Evolutionary conservation across 2,797 vertebrate genomes (phyloP).

Genomic region (Lacerta bilineata): DNA sequence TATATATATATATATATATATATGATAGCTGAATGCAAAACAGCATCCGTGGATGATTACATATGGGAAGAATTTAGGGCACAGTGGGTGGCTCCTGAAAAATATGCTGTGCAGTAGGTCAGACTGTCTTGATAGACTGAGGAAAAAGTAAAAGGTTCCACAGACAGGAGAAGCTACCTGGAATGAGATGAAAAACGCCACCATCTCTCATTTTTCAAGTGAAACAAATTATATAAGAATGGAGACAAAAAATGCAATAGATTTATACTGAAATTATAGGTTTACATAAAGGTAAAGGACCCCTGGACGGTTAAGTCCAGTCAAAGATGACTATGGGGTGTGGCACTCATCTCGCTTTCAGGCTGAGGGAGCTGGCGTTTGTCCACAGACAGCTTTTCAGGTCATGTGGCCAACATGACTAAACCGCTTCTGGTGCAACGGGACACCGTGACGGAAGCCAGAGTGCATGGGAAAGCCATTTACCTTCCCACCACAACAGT

Average conservation of each 20-base stretch:
- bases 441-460: too few species aligned
- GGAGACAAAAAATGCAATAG: background rate
- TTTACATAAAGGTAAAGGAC: too few species aligned
- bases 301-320: too few species aligned
- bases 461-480: too few species aligned
- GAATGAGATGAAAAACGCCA: background rate
- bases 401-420: too few species aligned
- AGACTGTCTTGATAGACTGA: background rate
- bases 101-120: background rate
- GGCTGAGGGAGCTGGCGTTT: too few species aligned
- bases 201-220: background rate
- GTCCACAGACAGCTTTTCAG: too few species aligned
- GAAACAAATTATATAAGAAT: background rate
- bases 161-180: background rate
- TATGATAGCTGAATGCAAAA: background rate
- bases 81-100: background rate
- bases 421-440: too few species aligned
- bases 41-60: background rate
- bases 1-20: too few species aligned
- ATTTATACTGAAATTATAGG: background rate
- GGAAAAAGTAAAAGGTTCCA: background rate
- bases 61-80: background rate
- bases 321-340: too few species aligned
- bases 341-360: too few species aligned
- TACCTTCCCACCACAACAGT: too few species aligned